Base-by-base conservation (phyloP, 2,888 invertebrate genomes). In the Pegoplata infirma region DNA sequence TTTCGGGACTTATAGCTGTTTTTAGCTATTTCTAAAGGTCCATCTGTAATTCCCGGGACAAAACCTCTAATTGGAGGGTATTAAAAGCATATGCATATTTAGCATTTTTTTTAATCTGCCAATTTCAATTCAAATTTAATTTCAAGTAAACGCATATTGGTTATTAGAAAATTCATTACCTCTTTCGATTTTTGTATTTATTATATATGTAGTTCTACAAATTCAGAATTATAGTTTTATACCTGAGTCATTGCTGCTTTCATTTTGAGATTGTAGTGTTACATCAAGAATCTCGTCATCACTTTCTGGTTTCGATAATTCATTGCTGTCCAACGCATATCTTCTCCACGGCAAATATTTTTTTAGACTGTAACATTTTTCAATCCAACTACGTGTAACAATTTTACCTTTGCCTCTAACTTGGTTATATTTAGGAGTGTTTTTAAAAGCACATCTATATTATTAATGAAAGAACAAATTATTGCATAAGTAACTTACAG, bases 361-460 rank as follows among this genome's bases (percentile, higher is more conserved):
- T 71, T 92, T 91, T 63, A 91, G 89, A 12, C 84, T 86, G 82
- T 92, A 90, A 83, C 94, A 94, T 75, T 92, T 92, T 80, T 91
- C 91, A 75, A 97, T 90, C 97, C 97, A 97, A n/a, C 91, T 91
- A 81, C 92, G 93, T 19, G 88, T 92, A 2, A 94, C 94, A 71
- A 94, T 95, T 80, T 85, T 85, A 75, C 92, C 92, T 1, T 92
- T 91, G 76, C 91, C 91, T 82, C 91, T 91, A 1, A 94, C 94
- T 89, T 94, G 92, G 61, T 92, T 92, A 87, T 94, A 94, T 89
- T 97, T 97, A 4, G 97, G 98, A 5, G 97, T 97, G 88, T 95
- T 95, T 5, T 92, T 90, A 90, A 97, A 97, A 10, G 97, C 97
- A 90, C 97, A 97, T 51, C 97, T 97, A 89, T 5, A 90, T 89